A percentile compares a stretch with the other conserved stretches of the same genome.
phyloP scores from a whole-genome alignment of 1,140 invertebrate species.

The Drosophila mauritiana region DNA sequence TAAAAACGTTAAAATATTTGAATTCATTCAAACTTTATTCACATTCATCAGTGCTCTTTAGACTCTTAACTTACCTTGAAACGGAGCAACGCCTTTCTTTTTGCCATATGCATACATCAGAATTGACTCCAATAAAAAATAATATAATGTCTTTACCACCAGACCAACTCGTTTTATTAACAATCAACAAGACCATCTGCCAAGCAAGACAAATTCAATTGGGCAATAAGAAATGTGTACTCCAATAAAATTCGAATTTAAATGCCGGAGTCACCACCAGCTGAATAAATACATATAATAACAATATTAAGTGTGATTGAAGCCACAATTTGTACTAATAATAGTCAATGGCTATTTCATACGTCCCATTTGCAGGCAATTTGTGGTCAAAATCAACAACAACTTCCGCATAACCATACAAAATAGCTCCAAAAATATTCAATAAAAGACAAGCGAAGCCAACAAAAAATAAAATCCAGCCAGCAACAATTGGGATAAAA shows the following conservation, averaged over 20 bases:
- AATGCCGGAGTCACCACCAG: slow-evolving; percentile 32
- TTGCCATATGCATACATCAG: background rate
- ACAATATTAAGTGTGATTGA: slow-evolving; percentile 45
- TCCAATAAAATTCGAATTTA: slow-evolving; percentile 17
- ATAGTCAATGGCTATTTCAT: slow-evolving; percentile 32
- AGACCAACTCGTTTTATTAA: slow-evolving; percentile 39
- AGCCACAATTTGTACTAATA: slow-evolving; percentile 22
- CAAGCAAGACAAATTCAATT: slow-evolving; percentile 32
- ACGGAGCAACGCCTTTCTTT: background rate
- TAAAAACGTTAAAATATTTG: background rate
- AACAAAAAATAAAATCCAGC: slow-evolving; percentile 2
- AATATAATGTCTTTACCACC: slow-evolving; percentile 6
- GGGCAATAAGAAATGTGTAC: slow-evolving; percentile 17
- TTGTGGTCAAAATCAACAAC: slow-evolving; percentile 43
- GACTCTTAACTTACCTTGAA: slow-evolving; percentile 10
- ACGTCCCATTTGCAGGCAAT: slow-evolving; percentile 58
- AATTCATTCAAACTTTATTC: background rate
- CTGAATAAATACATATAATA: slow-evolving; percentile 39
- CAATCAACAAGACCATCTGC: slow-evolving; percentile 32
- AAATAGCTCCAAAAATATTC: slow-evolving; percentile 41
- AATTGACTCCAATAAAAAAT: slow-evolving; percentile 3
- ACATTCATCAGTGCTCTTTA: background rate
- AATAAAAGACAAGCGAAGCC: slow-evolving; percentile 33
- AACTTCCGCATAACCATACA: slow-evolving; percentile 47
- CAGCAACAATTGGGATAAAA: slow-evolving; percentile 40